Evolutionary conservation across 1,140 invertebrate genomes (phyloP), one percentile per base, ranked within the genome.

Genomic region (Pristionchus pacificus): DNA sequence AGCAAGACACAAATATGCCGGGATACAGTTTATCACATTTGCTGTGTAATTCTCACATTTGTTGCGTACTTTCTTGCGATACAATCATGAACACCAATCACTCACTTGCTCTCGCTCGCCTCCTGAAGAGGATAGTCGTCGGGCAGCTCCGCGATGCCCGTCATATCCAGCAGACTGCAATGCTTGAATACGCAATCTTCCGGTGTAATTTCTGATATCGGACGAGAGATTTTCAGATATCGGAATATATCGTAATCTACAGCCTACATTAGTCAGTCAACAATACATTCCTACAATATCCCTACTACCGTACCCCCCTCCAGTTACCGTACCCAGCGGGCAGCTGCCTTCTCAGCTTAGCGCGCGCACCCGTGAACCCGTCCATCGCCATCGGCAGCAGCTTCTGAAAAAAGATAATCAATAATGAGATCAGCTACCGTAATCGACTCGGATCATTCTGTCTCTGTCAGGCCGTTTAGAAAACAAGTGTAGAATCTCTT

Each of bases 151-250:
- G 76, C 65, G 24, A 77, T 72, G 60, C 76, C 76, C 30, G 59
- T 68, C 74, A 77, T 76, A 32, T 77, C 75, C n/a, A 77, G 60
- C 13, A 69, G 57, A 25, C 70, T 66, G 55, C 49, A 59, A 55
- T 68, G 38, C 6, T 10, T 6, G 38, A 49, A 49, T 49, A 49
- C 6, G 19, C 19, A 6, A 19, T 19, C 38, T 19, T 49, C 6
- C 6, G 19, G 38, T 6, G 38, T 10, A 19, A 49, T 10, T 6
- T 49, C 6, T 49, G 19, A 49, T 19, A 49, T 6, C 19, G 38
- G 38, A 49, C 6, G 19, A 49, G 38, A n/a, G n/a, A n/a, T n/a
- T n/a, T n/a, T n/a, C n/a, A n/a, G n/a, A n/a, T n/a, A n/a, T n/a
- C n/a, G n/a, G n/a, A n/a, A n/a, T n/a, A n/a, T n/a, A n/a, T n/a